These are phyloP conservation scores for Ranitomeya imitator DNA, from an alignment of 2,113 vertebrate genomes.

Conservation along the genomic window DNA sequence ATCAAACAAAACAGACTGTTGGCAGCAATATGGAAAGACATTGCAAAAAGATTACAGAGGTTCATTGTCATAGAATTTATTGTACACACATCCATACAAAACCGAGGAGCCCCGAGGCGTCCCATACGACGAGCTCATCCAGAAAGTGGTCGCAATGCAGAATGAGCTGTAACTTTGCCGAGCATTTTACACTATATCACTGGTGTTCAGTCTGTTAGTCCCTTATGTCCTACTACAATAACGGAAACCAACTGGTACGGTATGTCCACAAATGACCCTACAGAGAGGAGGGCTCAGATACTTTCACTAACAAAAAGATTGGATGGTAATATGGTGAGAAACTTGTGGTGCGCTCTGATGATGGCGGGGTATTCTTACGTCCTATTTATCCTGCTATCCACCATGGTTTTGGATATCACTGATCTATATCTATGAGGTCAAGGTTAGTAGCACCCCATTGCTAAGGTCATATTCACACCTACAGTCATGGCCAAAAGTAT, in stretches of 20 bases:
- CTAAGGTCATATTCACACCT: too few relatives aligned
- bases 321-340: not conserved
- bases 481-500: too few relatives aligned
- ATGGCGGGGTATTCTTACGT: too few relatives aligned
- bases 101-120: not conserved
- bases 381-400: too few relatives aligned
- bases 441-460: too few relatives aligned
- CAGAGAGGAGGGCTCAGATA: not conserved
- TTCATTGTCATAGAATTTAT: not conserved
- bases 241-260: too few relatives aligned
- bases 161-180: not conserved
- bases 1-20: conserved; percentile 24
- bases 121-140: not conserved
- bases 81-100: not conserved
- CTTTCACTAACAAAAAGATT: not conserved
- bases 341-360: too few relatives aligned
- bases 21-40: conserved; percentile 1
- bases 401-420: too few relatives aligned
- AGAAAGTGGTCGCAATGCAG: not conserved
- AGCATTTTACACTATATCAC: not conserved
- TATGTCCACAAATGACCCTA: not conserved
- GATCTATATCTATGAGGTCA: too few relatives aligned
- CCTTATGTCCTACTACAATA: not conserved
- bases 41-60: not conserved
- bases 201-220: not conserved